Conservation (phyloP, 2,113 vertebrate genomes). For the Hippopotamus amphibius region DNA sequence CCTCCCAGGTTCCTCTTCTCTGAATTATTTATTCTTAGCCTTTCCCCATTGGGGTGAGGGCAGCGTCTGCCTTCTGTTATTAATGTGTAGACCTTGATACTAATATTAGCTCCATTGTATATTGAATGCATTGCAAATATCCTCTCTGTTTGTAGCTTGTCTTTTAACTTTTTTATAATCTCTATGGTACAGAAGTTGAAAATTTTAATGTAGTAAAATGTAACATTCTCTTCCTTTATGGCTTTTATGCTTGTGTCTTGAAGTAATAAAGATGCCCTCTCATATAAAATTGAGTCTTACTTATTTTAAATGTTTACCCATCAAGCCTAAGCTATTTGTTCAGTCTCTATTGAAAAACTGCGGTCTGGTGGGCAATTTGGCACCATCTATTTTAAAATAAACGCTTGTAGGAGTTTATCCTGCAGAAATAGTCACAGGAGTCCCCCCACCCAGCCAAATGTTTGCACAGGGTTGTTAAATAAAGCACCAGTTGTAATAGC, state of each 20-base stretch:
- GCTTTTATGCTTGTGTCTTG: not conserved
- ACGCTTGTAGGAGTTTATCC: not conserved
- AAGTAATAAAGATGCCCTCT: not conserved
- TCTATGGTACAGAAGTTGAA: not conserved
- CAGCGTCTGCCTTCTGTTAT: not conserved
- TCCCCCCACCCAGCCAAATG: not conserved
- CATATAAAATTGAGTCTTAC: not conserved
- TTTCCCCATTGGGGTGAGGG: not conserved
- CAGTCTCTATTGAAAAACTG: not conserved
- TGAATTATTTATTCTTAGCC: not conserved
- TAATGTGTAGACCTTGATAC: not conserved
- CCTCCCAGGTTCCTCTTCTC: not conserved
- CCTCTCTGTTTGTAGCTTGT: not conserved
- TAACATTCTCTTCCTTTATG: not conserved
- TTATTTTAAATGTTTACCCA: conserved; percentile 30
- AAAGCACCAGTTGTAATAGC: not conserved
- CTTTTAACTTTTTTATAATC: conserved; percentile 24
- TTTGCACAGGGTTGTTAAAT: not conserved
- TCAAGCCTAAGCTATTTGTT: not conserved
- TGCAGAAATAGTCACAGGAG: not conserved
- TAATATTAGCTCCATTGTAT: not conserved
- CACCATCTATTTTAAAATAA: not conserved
- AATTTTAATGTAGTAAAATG: not conserved
- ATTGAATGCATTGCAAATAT: not conserved
- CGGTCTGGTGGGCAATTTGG: not conserved